Conservation (phyloP, 2,797 vertebrate genomes). For the Bucorvus abyssinicus region DNA sequence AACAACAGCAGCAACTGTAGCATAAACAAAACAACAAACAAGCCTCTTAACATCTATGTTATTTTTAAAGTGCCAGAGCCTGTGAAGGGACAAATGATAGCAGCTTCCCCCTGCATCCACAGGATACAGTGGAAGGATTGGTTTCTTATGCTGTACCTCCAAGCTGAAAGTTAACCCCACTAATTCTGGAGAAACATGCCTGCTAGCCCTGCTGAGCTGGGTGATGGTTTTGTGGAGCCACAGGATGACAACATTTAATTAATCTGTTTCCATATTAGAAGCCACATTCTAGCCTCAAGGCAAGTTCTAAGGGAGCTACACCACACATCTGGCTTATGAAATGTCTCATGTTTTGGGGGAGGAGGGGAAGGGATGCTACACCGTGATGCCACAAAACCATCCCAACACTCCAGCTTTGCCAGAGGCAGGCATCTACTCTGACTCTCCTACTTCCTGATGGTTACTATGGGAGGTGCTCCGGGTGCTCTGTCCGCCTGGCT, state of each 20-base stretch:
- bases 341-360: background rate
- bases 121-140: fast-evolving
- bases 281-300: background rate
- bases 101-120: background rate
- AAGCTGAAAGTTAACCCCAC: background rate
- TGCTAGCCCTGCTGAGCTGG: background rate
- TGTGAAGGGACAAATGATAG: background rate
- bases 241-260: background rate
- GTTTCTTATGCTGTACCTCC: background rate
- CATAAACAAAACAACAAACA: background rate
- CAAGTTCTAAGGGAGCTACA: background rate
- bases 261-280: background rate
- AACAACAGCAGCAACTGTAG: background rate
- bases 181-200: background rate
- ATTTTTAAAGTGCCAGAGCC: background rate
- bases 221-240: background rate
- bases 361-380: background rate
- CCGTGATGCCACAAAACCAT: background rate
- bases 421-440: background rate
- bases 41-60: background rate
- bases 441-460: background rate
- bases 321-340: background rate
- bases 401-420: background rate
- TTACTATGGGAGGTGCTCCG: background rate
- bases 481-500: background rate